These are phyloP conservation scores for Drosophila pectinifera DNA, from an alignment of 1,140 invertebrate species.

Conservation along the genomic window DNA sequence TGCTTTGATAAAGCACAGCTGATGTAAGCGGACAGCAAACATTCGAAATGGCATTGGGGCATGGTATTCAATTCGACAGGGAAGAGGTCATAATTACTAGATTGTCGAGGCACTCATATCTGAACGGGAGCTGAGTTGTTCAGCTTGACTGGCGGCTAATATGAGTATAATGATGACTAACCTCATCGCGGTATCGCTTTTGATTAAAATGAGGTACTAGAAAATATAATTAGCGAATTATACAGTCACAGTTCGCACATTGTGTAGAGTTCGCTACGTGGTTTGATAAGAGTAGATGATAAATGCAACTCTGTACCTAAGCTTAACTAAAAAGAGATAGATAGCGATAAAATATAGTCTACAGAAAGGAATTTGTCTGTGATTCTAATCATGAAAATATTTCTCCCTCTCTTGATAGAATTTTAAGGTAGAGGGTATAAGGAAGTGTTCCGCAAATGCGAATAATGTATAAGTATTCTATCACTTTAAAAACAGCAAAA, in stretches of 20 bases:
- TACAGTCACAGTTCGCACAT: not conserved
- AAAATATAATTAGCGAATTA: conserved; percentile 1
- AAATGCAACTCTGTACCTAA: not conserved
- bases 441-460: not conserved
- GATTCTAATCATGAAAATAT: not conserved
- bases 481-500: too few species aligned
- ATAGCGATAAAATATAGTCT: not conserved
- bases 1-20: conserved; percentile 13
- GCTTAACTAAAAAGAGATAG: not conserved
- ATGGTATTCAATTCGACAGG: too few species aligned
- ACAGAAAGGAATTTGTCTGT: not conserved
- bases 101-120: not conserved
- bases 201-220: not conserved
- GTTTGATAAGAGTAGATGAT: conserved; percentile 3
- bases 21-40: conserved; percentile 20
- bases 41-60: conserved; percentile 14
- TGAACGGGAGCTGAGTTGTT: not conserved
- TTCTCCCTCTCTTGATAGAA: not conserved
- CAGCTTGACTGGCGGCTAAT: not conserved
- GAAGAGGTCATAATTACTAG: conserved; percentile 8
- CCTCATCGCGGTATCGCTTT: not conserved
- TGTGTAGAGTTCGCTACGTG: not conserved
- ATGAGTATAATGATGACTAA: not conserved
- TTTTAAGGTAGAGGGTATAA: not conserved
- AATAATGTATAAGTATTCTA: too few species aligned